Conservation (phyloP, 2,113 vertebrate genomes). For the Dromas ardeola region DNA sequence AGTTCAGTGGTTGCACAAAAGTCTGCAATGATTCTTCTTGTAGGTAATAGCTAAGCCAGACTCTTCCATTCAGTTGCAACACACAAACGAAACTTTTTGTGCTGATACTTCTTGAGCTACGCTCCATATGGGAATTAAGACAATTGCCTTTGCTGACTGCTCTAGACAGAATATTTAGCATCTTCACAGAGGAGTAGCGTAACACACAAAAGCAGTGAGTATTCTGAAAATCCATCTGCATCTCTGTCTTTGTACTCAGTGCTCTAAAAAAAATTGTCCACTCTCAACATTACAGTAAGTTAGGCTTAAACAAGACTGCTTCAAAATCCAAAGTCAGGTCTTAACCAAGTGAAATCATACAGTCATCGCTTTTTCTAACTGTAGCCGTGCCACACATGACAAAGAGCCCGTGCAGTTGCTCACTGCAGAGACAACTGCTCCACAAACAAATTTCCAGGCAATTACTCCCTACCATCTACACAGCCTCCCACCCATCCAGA, state of each 20-base stretch:
- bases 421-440: neutral
- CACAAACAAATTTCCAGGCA: neutral
- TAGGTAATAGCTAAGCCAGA: neutral
- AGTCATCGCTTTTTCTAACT: neutral
- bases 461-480: neutral
- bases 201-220: neutral
- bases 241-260: neutral
- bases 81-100: neutral
- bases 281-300: neutral
- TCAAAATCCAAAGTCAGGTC: neutral
- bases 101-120: neutral
- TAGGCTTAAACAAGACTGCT: neutral
- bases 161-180: neutral
- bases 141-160: neutral
- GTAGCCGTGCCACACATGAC: accelerated
- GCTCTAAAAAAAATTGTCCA: neutral
- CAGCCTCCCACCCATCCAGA: neutral
- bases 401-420: neutral
- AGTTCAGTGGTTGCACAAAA: neutral
- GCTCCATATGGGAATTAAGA: neutral
- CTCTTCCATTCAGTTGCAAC: neutral
- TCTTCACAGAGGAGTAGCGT: neutral
- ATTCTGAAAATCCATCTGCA: neutral
- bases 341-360: neutral
- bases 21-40: neutral